Conservation (phyloP, 23 tunicate species). For the Aplidium turbinatum region DNA sequence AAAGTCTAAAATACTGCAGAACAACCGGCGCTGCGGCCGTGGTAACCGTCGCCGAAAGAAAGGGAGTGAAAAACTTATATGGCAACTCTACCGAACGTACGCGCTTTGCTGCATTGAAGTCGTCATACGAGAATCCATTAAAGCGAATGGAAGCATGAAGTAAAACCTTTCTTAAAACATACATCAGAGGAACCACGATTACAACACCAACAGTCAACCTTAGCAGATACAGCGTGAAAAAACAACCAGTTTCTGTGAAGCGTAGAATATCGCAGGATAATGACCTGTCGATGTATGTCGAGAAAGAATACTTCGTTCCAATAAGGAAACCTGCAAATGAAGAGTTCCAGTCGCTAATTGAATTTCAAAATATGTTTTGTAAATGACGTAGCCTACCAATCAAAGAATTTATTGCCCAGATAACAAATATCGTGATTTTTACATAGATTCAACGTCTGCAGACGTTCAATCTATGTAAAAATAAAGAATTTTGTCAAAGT, state of each 20-base stretch:
- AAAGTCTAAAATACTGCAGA: slow-evolving; percentile 30
- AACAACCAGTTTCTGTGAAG: background rate
- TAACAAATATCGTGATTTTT: no score
- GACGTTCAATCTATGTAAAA: no score
- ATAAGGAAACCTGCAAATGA: slow-evolving; percentile 49
- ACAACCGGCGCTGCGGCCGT: slow-evolving; percentile 52
- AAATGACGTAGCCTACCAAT: no score
- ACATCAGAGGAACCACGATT: slow-evolving; percentile 17
- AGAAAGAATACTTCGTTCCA: slow-evolving; percentile 51
- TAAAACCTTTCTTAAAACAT: slow-evolving; percentile 28
- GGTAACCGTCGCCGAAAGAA: slow-evolving; percentile 39
- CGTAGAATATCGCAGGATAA: no score
- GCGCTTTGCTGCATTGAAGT: slow-evolving; percentile 37
- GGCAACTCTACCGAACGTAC: slow-evolving; percentile 50
- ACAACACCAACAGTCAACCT: slow-evolving; percentile 21
- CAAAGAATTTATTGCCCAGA: no score
- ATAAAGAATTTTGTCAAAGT: no score
- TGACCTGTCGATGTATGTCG: no score
- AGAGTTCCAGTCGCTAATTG: no score
- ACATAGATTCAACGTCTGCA: no score
- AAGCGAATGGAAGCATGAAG: slow-evolving; percentile 15
- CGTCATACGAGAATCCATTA: slow-evolving; percentile 16
- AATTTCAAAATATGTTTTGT: no score
- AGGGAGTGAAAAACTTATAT: slow-evolving; percentile 57
- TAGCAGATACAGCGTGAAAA: slow-evolving; percentile 2